A percentile compares a stretch with the other conserved stretches of the same genome.
Evolutionary conservation across 2,888 invertebrate genomes (phyloP).

Genomic region (Stomorhina lunata): DNA sequence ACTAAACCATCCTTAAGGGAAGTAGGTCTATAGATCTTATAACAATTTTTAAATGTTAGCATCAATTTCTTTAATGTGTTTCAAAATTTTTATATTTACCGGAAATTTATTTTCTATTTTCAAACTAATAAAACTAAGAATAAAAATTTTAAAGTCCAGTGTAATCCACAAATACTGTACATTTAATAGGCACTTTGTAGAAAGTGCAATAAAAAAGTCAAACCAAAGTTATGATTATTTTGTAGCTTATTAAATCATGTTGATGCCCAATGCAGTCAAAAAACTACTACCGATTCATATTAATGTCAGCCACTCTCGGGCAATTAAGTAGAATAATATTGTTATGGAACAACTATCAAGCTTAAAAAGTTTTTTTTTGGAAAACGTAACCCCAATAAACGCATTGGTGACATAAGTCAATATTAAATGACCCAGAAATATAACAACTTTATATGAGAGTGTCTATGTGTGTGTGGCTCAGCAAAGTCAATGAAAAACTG

Average conservation of each 20-base stretch:
- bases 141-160: too few relatives aligned
- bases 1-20: too few relatives aligned
- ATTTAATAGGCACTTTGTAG: neutral
- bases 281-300: constrained; percentile 17
- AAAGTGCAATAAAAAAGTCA: neutral
- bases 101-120: too few relatives aligned
- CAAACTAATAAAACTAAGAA: too few relatives aligned
- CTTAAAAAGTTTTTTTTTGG: constrained; percentile 3
- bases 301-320: constrained; percentile 18
- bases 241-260: neutral
- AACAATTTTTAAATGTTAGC: too few relatives aligned
- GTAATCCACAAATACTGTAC: too few relatives aligned
- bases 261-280: neutral
- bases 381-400: neutral
- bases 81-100: too few relatives aligned
- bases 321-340: constrained; percentile 43
- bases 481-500: constrained; percentile 18
- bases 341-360: constrained; percentile 31
- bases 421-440: constrained; percentile 59
- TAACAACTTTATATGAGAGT: constrained; percentile 32
- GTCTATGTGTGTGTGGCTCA: constrained; percentile 10
- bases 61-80: too few relatives aligned
- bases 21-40: too few relatives aligned
- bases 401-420: constrained; percentile 59
- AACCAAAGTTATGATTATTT: neutral